These are phyloP conservation scores for Pionites leucogaster DNA, from an alignment of 2,113 vertebrate species.

Conservation along the genomic window DNA sequence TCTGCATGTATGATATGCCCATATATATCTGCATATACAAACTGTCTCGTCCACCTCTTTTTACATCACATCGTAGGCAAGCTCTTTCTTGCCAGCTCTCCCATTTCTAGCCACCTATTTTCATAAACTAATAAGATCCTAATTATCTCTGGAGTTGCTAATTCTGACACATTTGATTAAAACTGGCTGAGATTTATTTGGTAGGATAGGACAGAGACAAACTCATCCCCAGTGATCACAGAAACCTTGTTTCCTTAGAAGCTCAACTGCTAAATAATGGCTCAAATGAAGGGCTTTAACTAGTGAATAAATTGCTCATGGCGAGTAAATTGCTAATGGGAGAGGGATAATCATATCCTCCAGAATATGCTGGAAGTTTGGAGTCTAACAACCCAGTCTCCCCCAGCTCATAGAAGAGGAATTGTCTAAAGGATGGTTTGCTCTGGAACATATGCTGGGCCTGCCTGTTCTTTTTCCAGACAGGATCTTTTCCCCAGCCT, in stretches of 20 bases:
- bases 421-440: background rate
- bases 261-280: background rate
- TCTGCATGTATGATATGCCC: too few species aligned
- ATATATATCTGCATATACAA: background rate
- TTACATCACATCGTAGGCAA: background rate
- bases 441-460: background rate
- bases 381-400: background rate
- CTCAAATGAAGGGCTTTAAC: conserved; percentile 10
- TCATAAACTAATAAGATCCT: background rate
- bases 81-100: background rate
- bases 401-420: background rate
- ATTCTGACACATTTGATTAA: conserved; percentile 6
- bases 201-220: background rate
- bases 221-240: background rate
- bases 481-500: background rate
- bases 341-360: background rate
- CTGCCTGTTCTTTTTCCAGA: background rate
- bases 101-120: background rate
- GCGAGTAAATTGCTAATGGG: conserved; percentile 3
- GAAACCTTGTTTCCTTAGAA: conserved; percentile 16
- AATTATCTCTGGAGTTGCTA: background rate
- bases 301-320: background rate
- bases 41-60: background rate
- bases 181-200: background rate
- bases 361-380: background rate